Base-by-base conservation (phyloP, 2,797 vertebrate species). In the Masticophis lateralis region DNA sequence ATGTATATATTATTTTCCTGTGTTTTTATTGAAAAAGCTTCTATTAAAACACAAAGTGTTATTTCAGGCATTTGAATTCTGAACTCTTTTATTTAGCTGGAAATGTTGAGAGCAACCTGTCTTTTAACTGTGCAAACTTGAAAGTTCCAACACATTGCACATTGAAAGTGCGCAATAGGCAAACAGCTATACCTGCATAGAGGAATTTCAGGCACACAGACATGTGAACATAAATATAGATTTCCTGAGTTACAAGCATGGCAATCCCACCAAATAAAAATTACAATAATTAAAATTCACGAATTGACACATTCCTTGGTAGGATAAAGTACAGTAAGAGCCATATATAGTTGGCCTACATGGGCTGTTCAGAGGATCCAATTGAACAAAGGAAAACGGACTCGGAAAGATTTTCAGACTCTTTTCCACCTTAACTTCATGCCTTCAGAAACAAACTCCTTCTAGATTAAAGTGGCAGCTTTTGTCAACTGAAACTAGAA, bases 401-500 rank as follows among this genome's bases (percentile, higher is more conserved):
- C 16, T 27, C 83, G 20, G 94, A 88, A 89, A 12, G n/a, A 90
- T 93, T 95, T 53, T 92, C 95, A 90, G 79, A 25, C 20, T 47
- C 10, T 83, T 25, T 9, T 5, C 11, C 7, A 18, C 94, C 95
- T 83, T 90, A 1, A 92, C 43, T n/a, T 90, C 25, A 92, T 89
- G 90, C 86, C 87, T 92, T 92, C 93, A 92, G 37, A 95, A 25
- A 90, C 94, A 96, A 90, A 86, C 94, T 95, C 95, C 95, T 95
- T 95, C 18, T 90, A 91, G 93, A 92, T 87, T 93, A 91, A 9
- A 94, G 90, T 6, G 92, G 91, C 95, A 86, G 91, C 86, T 92
- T 94, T 94, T 1, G 95, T 95, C 97, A 98, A 95, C 96, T 95
- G 96, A 97, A 51, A 89, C 11, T 93, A 60, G 63, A 88, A 91